A percentile compares a stretch with the other conserved stretches of the same genome.
Evolutionary conservation across 2,113 vertebrate species (phyloP).

Genomic region (Myotis yumanensis): DNA sequence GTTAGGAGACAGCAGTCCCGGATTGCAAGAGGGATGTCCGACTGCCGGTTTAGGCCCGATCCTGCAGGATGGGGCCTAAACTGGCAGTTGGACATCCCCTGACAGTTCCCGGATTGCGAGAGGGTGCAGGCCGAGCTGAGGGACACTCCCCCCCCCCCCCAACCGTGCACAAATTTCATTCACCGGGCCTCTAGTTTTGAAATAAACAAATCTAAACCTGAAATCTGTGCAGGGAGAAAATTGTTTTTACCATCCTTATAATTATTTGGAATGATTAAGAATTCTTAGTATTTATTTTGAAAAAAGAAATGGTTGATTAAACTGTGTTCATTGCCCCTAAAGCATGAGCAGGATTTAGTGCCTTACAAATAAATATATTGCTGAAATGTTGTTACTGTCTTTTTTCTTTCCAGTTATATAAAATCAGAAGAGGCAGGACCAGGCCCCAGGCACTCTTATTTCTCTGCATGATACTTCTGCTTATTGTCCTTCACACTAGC

Average conservation of each 20-base stretch:
- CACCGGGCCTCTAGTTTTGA: neutral
- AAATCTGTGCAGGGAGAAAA: neutral
- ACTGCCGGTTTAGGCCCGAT: too few relatives aligned
- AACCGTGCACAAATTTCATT: too few relatives aligned
- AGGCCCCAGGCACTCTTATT: conserved; percentile 97
- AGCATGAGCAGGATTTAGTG: neutral
- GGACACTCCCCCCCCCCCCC: too few relatives aligned
- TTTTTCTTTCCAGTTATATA: conserved; percentile 90
- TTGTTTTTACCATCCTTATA: neutral
- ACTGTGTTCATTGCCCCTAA: neutral
- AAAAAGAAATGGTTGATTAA: neutral
- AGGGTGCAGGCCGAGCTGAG: too few relatives aligned
- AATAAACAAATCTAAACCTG: neutral
- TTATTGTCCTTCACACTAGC: conserved; percentile 97
- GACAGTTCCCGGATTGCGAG: too few relatives aligned
- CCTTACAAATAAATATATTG: neutral
- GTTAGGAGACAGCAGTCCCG: too few relatives aligned
- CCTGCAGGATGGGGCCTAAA: too few relatives aligned
- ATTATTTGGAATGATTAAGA: conserved; percentile 5
- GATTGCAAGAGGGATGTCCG: too few relatives aligned
- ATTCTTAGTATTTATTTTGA: conserved; percentile 31
- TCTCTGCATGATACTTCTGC: conserved; percentile 97
- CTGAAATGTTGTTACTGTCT: neutral
- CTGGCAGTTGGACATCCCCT: too few relatives aligned
- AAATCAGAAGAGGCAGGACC: conserved; percentile 94